phyloP scores from a whole-genome alignment of 2,888 invertebrate genomes.

The Rhogogaster chlorosoma region DNA sequence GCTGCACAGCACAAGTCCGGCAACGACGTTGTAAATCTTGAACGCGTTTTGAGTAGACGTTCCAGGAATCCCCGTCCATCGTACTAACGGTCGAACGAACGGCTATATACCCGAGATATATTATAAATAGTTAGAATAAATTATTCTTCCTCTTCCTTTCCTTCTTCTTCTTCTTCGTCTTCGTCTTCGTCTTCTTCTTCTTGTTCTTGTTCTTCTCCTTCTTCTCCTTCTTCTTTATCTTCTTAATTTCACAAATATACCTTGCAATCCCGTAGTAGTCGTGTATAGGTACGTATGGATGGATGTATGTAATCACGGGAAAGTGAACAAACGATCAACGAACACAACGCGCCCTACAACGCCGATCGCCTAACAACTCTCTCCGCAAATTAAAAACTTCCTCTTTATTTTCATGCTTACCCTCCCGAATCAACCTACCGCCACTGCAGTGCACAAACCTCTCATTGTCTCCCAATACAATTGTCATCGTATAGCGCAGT shows the following conservation, averaged over 20 bases:
- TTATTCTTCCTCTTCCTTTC: not conserved
- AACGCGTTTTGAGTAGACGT: constrained; percentile 46
- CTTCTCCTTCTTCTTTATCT: not conserved
- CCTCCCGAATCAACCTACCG: constrained; percentile 17
- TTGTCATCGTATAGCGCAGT: constrained; percentile 31
- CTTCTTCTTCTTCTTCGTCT: not conserved
- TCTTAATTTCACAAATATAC: not conserved
- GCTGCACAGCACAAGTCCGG: constrained; percentile 20
- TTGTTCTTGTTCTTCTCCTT: too few relatives aligned
- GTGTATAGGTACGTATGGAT: not conserved
- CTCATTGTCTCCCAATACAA: constrained; percentile 36
- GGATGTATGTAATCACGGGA: not conserved
- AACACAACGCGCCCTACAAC: not conserved
- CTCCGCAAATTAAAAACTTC: constrained; percentile 19
- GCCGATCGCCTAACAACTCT: not conserved
- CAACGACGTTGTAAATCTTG: constrained; percentile 47
- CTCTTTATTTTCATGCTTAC: constrained; percentile 14
- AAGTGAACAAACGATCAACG: not conserved
- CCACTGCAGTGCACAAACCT: constrained; percentile 8
- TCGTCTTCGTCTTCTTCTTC: not conserved
- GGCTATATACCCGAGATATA: constrained; percentile 7
- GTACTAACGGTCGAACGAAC: not conserved
- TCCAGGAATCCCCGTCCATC: constrained; percentile 30
- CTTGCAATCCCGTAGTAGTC: not conserved
- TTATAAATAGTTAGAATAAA: constrained; percentile 11